These are phyloP conservation scores for Lagopus muta DNA, from an alignment of 2,113 vertebrate species.

Conservation along the genomic window DNA sequence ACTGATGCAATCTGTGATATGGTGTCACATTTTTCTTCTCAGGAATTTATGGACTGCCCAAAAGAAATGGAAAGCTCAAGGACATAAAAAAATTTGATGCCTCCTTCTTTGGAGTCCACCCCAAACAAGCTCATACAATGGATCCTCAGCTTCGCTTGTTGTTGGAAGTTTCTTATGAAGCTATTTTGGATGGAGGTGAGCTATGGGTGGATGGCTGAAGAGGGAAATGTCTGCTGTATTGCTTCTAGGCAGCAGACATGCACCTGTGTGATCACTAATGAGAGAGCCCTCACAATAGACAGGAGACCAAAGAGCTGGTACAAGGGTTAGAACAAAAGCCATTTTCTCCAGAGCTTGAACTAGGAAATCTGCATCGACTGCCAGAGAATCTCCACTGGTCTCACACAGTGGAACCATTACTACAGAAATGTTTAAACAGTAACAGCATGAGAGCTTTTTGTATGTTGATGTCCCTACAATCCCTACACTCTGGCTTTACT, in stretches of 20 bases:
- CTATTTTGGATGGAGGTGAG: conserved; percentile 93
- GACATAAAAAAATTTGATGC: conserved; percentile 94
- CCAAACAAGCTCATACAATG: conserved; percentile 97
- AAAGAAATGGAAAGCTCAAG: conserved; percentile 93
- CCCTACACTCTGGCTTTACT: background rate
- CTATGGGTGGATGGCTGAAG: background rate
- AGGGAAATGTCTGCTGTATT: background rate
- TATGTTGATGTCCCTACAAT: background rate
- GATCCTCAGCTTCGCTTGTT: conserved; percentile 95
- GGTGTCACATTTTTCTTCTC: background rate
- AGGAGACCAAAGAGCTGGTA: background rate
- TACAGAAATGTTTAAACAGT: background rate
- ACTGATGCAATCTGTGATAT: background rate
- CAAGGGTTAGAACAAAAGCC: background rate
- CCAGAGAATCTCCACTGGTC: background rate
- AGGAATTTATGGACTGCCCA: conserved; percentile 94
- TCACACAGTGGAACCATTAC: background rate
- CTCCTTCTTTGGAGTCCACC: conserved; percentile 90
- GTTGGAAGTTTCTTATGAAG: conserved; percentile 92
- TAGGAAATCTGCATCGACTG: background rate
- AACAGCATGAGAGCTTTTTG: background rate
- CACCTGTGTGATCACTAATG: background rate
- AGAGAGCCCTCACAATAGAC: background rate
- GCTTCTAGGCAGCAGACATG: background rate
- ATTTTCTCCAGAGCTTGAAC: background rate